A percentile compares a stretch with the other conserved stretches of the same genome.
Conservation (phyloP, 2,888 invertebrate genomes). For the Pseudanteris insignis region DNA sequence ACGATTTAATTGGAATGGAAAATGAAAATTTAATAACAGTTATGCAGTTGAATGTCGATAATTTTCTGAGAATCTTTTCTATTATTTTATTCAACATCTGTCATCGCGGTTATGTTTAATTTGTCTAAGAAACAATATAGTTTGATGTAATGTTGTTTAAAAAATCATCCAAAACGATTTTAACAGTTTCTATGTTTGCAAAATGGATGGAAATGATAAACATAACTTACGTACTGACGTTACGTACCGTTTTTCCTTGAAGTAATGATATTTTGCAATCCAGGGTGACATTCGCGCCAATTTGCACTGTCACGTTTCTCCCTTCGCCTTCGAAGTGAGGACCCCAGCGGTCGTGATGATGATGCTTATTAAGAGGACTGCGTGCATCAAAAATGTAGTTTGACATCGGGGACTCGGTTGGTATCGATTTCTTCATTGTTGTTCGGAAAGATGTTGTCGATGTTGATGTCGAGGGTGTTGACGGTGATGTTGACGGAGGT, state of each 20-base stretch:
- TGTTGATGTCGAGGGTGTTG: background rate
- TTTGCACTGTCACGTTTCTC: slow-evolving; percentile 77
- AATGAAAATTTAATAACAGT: no score
- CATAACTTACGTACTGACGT: no score
- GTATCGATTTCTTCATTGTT: slow-evolving; percentile 32
- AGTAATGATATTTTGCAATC: slow-evolving; percentile 80
- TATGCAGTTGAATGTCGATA: no score
- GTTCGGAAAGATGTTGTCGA: slow-evolving; percentile 14
- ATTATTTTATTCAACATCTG: no score
- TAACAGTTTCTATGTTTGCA: no score
- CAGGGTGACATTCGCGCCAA: slow-evolving; percentile 77
- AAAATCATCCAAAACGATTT: no score
- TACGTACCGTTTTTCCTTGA: slow-evolving; percentile 80
- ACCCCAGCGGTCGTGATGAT: slow-evolving; percentile 72
- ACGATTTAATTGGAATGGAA: no score
- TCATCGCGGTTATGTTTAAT: no score
- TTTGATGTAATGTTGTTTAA: no score
- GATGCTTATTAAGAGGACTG: slow-evolving; percentile 75
- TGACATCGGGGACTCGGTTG: slow-evolving; percentile 75
- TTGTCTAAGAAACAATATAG: no score
- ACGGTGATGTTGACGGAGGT: slow-evolving; percentile 41
- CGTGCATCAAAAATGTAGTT: slow-evolving; percentile 79
- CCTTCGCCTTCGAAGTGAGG: slow-evolving; percentile 79
- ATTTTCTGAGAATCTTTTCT: no score
- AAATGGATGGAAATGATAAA: no score